phyloP scores from a whole-genome alignment of 2,888 invertebrate genomes.

The Trissolcus japonicus region DNA sequence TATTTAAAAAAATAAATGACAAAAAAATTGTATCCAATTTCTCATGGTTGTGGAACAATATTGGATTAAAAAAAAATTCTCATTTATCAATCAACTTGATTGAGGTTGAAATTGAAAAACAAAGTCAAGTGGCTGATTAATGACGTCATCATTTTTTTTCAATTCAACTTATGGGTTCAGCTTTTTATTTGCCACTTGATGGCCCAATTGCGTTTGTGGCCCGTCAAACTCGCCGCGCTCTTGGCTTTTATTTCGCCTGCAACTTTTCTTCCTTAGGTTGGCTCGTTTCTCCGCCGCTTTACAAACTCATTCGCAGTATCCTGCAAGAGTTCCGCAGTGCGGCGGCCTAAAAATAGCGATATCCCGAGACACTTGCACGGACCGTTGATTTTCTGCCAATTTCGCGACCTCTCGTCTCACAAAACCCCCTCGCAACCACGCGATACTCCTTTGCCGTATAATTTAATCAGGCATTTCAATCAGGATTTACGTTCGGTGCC shows the following conservation, averaged over 20 bases:
- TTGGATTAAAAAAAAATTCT: too few species aligned
- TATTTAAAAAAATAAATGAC: too few species aligned
- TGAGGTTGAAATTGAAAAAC: too few species aligned
- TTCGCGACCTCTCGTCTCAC: conserved; percentile 38
- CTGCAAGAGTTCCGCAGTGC: conserved; percentile 37
- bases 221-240: conserved; percentile 7
- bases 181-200: conserved; percentile 9
- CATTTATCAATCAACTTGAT: too few species aligned
- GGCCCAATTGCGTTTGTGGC: conserved; percentile 11
- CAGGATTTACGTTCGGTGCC: conserved; percentile 15
- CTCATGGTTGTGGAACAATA: too few species aligned
- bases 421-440: conserved; percentile 23
- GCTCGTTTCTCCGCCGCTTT: conserved; percentile 16
- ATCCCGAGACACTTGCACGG: conserved; percentile 45
- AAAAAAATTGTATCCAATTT: too few species aligned
- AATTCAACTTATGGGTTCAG: background rate
- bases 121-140: background rate
- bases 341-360: conserved; percentile 49
- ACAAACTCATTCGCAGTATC: conserved; percentile 8
- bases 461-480: conserved; percentile 39
- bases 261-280: conserved; percentile 29
- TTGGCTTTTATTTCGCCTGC: conserved; percentile 20
- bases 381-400: conserved; percentile 56
- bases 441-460: conserved; percentile 25
- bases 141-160: conserved; percentile 1